Evolutionary conservation across 1,140 invertebrate genomes (phyloP), one percentile per base, ranked within the genome.

Genomic region (Ips nitidus): DNA sequence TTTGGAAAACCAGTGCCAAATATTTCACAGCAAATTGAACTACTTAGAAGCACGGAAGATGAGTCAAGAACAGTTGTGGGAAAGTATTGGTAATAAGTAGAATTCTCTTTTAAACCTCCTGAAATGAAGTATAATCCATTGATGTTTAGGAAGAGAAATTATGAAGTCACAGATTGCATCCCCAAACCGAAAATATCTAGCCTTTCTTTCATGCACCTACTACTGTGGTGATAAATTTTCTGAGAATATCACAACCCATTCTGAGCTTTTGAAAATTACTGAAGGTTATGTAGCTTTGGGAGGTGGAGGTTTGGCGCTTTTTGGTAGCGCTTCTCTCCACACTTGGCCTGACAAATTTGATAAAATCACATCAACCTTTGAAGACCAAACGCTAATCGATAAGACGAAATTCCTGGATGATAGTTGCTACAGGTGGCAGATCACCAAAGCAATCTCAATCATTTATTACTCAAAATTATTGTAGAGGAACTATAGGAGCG

Each of bases 251-350:
- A 86, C 85, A 73, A 89, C 88, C 7, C 91, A 94, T 77, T 87
- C 89, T 60, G 89, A 93, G 74, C 88, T 92, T 41, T 80, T 94
- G 38, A 84, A 86, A 3, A 83, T 90, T 59, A 91, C 91, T 3
- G 89, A 92, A 81, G 94, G 88, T 1, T 91, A 97, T 81, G 91
- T 91, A 42, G 94, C 95, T 2, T 81, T 97, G 57, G 95, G 94
- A 58, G 91, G 92, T 58, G 95, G 94, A 8, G 94, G 94, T 3
- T 82, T 98, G 50, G 95, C 95, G 2, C 81, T 98, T 3, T 93
- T 97, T 79, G 94, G 95, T 2, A 93, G 92, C 1, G 94, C 91
- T 2, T 95, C 92, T 78, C 84, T 98, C 45, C 92, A 96, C 79
- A 92, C 94, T 1, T 98, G 95, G 95, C 93, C 95, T 1, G 85